These are phyloP conservation scores for Scytalopus superciliaris DNA, from an alignment of 2,113 vertebrate genomes.

Conservation along the genomic window DNA sequence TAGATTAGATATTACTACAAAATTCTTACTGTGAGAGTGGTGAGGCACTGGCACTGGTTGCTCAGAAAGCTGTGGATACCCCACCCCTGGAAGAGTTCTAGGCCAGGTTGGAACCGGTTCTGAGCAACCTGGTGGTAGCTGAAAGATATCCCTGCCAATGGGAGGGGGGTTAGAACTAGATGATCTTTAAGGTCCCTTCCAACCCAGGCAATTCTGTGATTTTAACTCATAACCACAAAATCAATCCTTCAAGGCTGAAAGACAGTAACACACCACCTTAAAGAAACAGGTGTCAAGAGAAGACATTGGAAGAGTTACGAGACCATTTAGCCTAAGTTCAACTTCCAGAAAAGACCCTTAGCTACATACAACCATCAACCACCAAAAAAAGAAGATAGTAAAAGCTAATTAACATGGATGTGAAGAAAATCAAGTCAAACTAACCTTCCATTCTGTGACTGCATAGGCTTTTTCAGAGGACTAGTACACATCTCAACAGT, in stretches of 20 bases:
- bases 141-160: not conserved
- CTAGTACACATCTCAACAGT: not conserved
- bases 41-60: not conserved
- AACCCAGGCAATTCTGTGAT: not conserved
- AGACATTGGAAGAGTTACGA: not conserved
- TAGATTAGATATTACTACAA: not conserved
- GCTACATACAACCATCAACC: not conserved
- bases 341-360: not conserved
- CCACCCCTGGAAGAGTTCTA: not conserved
- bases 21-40: not conserved
- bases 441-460: not conserved
- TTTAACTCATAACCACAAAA: not conserved
- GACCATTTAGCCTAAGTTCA: not conserved
- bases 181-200: not conserved
- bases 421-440: not conserved
- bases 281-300: not conserved
- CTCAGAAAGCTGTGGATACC: not conserved
- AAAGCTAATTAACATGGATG: not conserved
- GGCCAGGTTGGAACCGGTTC: not conserved
- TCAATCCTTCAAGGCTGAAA: not conserved
- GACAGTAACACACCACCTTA: not conserved
- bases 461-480: not conserved
- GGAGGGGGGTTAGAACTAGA: not conserved
- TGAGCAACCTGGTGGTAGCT: not conserved
- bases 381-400: not conserved